A percentile compares a stretch with the other conserved stretches of the same genome.
Conservation (phyloP, 2,113 vertebrate species). For the Dromas ardeola region DNA sequence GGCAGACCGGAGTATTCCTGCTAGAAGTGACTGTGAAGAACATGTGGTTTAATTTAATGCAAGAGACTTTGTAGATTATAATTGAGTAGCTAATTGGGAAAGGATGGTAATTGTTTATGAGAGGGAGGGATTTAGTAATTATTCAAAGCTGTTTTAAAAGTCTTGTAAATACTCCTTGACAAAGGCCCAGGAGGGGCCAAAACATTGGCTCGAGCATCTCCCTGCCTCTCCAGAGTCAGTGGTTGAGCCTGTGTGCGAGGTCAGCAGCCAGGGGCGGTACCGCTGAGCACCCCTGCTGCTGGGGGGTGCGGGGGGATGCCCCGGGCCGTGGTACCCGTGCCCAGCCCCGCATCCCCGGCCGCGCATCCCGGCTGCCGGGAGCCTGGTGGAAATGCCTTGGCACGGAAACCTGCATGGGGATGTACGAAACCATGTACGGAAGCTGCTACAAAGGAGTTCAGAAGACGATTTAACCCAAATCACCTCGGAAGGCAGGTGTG, state of each 20-base stretch:
- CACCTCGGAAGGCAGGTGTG: fast-evolving
- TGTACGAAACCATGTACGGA: not conserved
- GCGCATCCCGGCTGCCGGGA: fast-evolving
- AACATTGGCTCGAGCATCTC: not conserved
- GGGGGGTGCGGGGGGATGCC: fast-evolving
- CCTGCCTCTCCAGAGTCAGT: not conserved
- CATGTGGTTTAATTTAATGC: slow-evolving; percentile 56
- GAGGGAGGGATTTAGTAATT: slow-evolving; percentile 43
- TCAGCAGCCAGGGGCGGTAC: fast-evolving
- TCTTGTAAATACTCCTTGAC: slow-evolving; percentile 5
- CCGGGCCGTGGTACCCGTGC: fast-evolving
- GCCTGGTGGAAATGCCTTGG: not conserved
- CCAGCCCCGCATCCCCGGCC: fast-evolving
- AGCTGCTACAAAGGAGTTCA: not conserved
- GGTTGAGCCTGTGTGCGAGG: fast-evolving
- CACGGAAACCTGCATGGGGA: fast-evolving
- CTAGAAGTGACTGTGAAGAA: not conserved
- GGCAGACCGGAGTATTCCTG: not conserved
- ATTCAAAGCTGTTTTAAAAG: slow-evolving; percentile 38
- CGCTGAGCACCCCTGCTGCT: not conserved
- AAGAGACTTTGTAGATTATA: slow-evolving; percentile 60
- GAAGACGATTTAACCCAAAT: not conserved
- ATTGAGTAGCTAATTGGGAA: slow-evolving; percentile 67
- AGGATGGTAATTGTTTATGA: slow-evolving; percentile 50
- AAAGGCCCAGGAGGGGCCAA: not conserved